These are phyloP conservation scores for Prochilodus magdalenae DNA, from an alignment of 2,113 vertebrate genomes.

Conservation along the genomic window DNA sequence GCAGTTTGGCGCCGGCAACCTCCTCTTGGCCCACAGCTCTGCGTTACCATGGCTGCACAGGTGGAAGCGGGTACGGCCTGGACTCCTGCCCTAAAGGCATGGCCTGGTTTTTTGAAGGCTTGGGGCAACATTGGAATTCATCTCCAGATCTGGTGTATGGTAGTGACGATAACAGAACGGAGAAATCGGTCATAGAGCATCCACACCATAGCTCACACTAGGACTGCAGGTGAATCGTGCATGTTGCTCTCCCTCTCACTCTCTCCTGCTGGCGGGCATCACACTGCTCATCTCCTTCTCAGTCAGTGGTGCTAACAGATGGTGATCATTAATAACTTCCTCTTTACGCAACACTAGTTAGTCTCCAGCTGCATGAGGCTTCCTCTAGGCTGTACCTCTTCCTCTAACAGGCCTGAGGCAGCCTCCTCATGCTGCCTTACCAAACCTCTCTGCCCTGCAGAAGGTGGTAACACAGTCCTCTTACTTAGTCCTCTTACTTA, in stretches of 20 bases:
- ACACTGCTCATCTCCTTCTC: conserved; percentile 18
- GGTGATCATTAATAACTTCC: conserved; percentile 71
- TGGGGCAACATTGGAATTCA: too few relatives aligned
- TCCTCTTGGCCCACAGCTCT: not conserved
- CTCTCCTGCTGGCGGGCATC: not conserved
- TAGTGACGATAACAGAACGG: too few relatives aligned
- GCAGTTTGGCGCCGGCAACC: not conserved
- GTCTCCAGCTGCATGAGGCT: conserved; percentile 63
- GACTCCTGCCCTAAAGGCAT: not conserved
- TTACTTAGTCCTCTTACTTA: too few relatives aligned
- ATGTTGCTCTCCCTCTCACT: not conserved
- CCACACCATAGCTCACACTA: too few relatives aligned
- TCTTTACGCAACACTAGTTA: conserved; percentile 71
- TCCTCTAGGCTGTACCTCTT: conserved; percentile 39
- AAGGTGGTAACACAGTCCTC: too few relatives aligned
- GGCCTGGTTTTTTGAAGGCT: not conserved
- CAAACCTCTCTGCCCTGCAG: not conserved
- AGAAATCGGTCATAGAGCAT: too few relatives aligned
- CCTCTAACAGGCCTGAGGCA: not conserved
- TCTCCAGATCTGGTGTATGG: not conserved
- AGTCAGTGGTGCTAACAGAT: conserved; percentile 66
- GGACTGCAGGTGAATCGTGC: too few relatives aligned
- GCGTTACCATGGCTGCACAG: conserved; percentile 41
- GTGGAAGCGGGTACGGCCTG: conserved; percentile 7
- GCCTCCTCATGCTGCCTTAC: not conserved